Evolutionary conservation across 2,113 vertebrate species (phyloP).

Genomic region (Amphiprion ocellaris): DNA sequence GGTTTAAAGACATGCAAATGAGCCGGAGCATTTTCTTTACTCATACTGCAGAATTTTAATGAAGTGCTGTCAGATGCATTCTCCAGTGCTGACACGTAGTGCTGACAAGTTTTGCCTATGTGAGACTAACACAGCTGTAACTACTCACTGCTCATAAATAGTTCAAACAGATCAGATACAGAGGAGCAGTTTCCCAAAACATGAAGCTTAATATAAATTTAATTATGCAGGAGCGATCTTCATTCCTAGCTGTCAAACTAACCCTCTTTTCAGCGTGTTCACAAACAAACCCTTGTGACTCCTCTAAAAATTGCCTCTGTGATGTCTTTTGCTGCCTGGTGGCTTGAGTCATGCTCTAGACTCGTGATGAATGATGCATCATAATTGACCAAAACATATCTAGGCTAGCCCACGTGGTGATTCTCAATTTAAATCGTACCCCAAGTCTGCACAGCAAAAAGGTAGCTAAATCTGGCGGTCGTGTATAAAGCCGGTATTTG

Average conservation of each 20-base stretch:
- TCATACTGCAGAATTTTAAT: too few species aligned
- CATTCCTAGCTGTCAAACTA: slow-evolving; percentile 3
- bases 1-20: too few species aligned
- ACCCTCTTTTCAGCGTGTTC: neutral
- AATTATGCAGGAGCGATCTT: neutral
- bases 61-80: too few species aligned
- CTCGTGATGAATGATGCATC: slow-evolving; percentile 1
- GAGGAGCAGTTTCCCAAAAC: neutral
- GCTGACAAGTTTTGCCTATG: too few species aligned
- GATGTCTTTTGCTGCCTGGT: slow-evolving; percentile 4
- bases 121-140: too few species aligned
- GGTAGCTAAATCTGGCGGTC: neutral
- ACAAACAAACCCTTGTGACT: slow-evolving; percentile 8
- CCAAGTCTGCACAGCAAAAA: neutral
- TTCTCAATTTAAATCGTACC: slow-evolving; percentile 16
- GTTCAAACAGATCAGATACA: too few species aligned
- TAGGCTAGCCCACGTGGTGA: neutral
- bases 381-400: slow-evolving; percentile 2
- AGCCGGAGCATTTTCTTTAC: too few species aligned
- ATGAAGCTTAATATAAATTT: neutral
- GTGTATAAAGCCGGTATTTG: neutral
- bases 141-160: too few species aligned
- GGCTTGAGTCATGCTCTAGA: neutral
- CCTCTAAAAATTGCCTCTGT: neutral
- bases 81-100: too few species aligned